These are phyloP conservation scores for Cotesia glomerata DNA, from an alignment of 1,140 invertebrate genomes.

Conservation along the genomic window DNA sequence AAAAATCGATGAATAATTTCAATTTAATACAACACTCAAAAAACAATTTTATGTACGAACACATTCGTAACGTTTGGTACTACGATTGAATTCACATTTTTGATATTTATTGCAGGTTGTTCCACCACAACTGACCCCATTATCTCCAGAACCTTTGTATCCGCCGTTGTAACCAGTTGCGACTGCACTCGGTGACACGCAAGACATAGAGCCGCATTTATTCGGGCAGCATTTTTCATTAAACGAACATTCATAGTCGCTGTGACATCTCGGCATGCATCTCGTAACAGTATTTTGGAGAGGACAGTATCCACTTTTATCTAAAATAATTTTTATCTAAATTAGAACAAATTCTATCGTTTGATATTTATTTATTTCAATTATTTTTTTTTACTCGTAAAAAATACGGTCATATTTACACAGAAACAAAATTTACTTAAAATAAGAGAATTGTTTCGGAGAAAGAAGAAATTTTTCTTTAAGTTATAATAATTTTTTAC, in stretches of 20 bases:
- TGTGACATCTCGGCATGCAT: conserved; percentile 71
- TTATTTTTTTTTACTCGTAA: too few relatives aligned
- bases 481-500: too few relatives aligned
- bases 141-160: conserved; percentile 43
- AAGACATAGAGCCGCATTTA: conserved; percentile 72
- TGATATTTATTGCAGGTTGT: conserved; percentile 71
- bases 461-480: too few relatives aligned
- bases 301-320: conserved; percentile 66
- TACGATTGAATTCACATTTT: conserved; percentile 71
- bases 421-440: too few relatives aligned
- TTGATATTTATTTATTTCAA: too few relatives aligned
- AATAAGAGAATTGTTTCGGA: too few relatives aligned
- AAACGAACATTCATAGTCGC: conserved; percentile 69
- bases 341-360: too few relatives aligned
- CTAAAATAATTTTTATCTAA: conserved; percentile 28
- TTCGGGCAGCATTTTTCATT: conserved; percentile 74
- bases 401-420: too few relatives aligned
- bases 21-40: too few relatives aligned
- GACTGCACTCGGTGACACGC: conserved; percentile 61
- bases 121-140: conserved; percentile 69
- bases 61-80: conserved; percentile 72
- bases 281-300: conserved; percentile 67
- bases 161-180: conserved; percentile 50
- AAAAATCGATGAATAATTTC: too few relatives aligned
- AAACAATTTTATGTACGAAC: conserved; percentile 61